Evolutionary conservation across 1,140 invertebrate species (phyloP).

Genomic region (Thaumatotibia leucotreta): DNA sequence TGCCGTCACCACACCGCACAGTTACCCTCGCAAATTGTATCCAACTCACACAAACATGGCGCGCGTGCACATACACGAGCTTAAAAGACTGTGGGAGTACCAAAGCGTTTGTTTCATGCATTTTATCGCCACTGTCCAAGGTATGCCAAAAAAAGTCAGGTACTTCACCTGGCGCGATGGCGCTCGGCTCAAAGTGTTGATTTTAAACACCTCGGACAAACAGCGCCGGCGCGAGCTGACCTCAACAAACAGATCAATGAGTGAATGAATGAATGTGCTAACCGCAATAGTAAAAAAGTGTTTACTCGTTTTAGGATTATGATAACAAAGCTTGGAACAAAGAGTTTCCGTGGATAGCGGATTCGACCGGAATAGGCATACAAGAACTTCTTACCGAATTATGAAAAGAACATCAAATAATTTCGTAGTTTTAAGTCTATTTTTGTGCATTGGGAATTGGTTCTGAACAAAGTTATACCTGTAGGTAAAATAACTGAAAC

Average conservation of each 20-base stretch:
- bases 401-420: no score
- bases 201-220: conserved; percentile 34
- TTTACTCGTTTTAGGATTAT: conserved; percentile 26
- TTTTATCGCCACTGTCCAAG: background rate
- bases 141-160: conserved; percentile 10
- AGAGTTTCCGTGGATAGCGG: background rate
- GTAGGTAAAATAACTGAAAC: no score
- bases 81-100: no score
- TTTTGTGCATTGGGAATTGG: no score
- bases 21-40: no score
- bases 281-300: conserved; percentile 19
- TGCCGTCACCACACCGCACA: no score
- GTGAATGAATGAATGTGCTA: conserved; percentile 42
- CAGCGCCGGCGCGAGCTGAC: conserved; percentile 59
- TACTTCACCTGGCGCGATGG: conserved; percentile 65
- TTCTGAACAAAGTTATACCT: no score
- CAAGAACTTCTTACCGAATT: background rate
- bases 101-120: no score
- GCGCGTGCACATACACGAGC: no score
- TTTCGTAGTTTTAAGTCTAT: no score
- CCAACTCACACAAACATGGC: no score
- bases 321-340: conserved; percentile 12
- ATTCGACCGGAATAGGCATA: background rate
- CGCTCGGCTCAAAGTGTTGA: conserved; percentile 47
- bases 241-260: conserved; percentile 66